Conservation (phyloP, 2,888 invertebrate species). For the Cephus pulcher region DNA sequence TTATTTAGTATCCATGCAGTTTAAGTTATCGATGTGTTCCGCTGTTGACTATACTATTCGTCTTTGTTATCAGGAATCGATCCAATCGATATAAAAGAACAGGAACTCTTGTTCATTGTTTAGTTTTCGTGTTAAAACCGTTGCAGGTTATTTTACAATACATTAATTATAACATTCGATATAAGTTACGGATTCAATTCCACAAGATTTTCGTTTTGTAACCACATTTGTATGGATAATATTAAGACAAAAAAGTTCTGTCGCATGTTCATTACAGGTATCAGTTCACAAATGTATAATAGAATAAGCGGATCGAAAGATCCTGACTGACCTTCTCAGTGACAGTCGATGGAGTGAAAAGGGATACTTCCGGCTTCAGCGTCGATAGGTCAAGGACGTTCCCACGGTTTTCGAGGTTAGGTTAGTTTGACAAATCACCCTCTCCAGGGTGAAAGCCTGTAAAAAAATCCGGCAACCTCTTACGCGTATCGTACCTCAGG, state of each 20-base stretch:
- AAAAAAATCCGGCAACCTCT: conserved; percentile 23
- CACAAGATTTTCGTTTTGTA: not conserved
- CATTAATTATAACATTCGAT: not conserved
- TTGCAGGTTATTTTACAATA: not conserved
- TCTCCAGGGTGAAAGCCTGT: conserved; percentile 57
- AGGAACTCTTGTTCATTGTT: not conserved
- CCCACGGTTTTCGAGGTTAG: conserved; percentile 60
- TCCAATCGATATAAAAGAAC: not conserved
- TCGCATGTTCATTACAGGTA: not conserved
- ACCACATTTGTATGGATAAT: not conserved
- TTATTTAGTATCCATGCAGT: not conserved
- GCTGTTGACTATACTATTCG: not conserved
- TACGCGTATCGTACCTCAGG: not conserved
- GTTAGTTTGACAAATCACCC: conserved; percentile 66
- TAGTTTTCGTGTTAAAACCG: not conserved
- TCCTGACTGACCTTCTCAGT: not conserved
- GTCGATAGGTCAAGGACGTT: conserved; percentile 66
- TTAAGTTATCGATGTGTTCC: not conserved
- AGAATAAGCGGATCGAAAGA: not conserved
- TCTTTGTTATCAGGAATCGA: not conserved
- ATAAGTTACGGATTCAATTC: too few relatives aligned
- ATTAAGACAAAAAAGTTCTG: too few relatives aligned
- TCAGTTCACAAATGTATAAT: not conserved
- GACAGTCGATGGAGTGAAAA: conserved; percentile 5
- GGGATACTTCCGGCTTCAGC: conserved; percentile 47